Evolutionary conservation across 2,888 invertebrate genomes (phyloP), one percentile per base, ranked within the genome.

Genomic region (Ctenicera cuprea): DNA sequence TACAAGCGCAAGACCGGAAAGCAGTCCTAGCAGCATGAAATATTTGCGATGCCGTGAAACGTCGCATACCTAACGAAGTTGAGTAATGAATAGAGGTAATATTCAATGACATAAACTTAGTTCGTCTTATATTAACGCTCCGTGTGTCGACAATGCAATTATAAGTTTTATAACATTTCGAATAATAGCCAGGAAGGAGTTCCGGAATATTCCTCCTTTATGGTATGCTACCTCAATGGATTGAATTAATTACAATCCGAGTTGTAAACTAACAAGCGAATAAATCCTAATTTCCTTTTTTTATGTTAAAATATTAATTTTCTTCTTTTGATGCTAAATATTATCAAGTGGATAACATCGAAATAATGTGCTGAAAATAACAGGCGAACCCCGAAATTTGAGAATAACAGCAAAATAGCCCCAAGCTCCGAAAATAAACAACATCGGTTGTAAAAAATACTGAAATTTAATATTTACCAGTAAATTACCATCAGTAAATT

Each of bases 31-130:
- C 22, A 20, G 12, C 8, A 20, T 22, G 12, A 50, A 22, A 50
- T 22, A 50, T 50, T 20, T 12, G 12, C 22, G 50, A 50, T 48
- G 16, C 50, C 22, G 50, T 45, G 22, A 1, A 50, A 12, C 50
- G 22, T 50, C 20, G 22, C 50, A 50, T 50, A 22, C n/a, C 20
- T 50, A 22, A 50, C 12, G 12, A 50, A 22, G 22, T 50, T 50
- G 4, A 0, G 50, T 11, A 57, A 37, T 12, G 33, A 37, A 57
- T 18, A 37, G 57, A 37, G 30, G 18, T 16, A 33, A 57, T 14
- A 30, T 57, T 37, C 18, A 52, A 52, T 52, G 30, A 30, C 26
- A 26, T 26, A 52, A 52, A 52, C 52, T 52, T 30, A 14, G 22
- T 26, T 52, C 26, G 52, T 57, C 37, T 57, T 54, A 30, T 16